Evolutionary conservation across 2,797 vertebrate species (phyloP), one percentile per base, ranked within the genome.

Genomic region (Phaenicophaeus curvirostris): DNA sequence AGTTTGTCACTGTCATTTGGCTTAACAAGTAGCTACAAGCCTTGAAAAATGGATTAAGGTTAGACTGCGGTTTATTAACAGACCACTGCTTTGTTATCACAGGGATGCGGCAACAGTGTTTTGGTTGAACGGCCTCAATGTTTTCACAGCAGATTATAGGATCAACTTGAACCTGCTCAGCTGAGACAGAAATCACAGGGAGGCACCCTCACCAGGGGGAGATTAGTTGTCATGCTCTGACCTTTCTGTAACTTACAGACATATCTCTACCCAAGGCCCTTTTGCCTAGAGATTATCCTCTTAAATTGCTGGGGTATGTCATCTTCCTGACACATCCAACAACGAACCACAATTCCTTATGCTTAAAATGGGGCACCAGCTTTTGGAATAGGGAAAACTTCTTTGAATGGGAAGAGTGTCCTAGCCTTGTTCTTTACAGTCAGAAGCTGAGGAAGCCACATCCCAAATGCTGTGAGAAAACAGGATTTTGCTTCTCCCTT

Each of bases 121-220:
- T 71, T 46, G 77, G 92, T 42, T 94, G 91, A 93, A 48, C 55
- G 79, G 87, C 50, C 37, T 72, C 73, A n/a, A 2, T 75, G 72
- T 63, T 95, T 90, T 83, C 85, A 68, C 81, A 92, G 72, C 71
- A 94, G 84, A 78, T 77, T 75, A 83, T 12, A 59, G 61, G 50
- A 83, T 1, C 55, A 66, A 78, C 73, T 75, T 27, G 65, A 93
- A 92, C 63, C 82, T 83, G 78, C 81, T 74, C 89, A 85, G 75
- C 75, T 71, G 75, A 63, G 54, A 39, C 65, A 89, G 69, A 83
- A 87, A 68, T 44, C 85, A 75, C 8, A 2, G 68, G 58, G 68
- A 93, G 53, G 65, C 72, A 61, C 7, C 77, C 75, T 80, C 86
- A 94, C 13, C 76, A 51, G 37, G 24, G 85, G 41, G 35, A 89